phyloP scores from a whole-genome alignment of 2,888 invertebrate species.

The Anthophora plumipes region DNA sequence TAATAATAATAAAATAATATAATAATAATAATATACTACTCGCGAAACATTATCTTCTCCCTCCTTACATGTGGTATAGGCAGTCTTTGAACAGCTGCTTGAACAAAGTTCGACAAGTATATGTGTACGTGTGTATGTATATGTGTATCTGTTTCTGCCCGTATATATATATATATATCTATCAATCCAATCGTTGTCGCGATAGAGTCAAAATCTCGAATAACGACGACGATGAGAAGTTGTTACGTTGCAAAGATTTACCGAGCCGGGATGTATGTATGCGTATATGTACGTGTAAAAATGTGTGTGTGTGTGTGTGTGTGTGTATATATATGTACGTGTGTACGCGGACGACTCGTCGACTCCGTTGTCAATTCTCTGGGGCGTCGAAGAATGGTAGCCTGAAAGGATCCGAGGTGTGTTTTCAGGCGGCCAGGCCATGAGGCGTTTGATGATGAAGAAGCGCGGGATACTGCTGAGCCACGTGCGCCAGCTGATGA shows the following conservation, averaged over 20 bases:
- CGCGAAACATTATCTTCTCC: slow-evolving; percentile 59
- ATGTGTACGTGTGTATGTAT: background rate
- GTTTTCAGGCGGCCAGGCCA: slow-evolving; percentile 81
- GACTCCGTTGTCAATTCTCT: slow-evolving; percentile 61
- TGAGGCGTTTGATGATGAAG: slow-evolving; percentile 82
- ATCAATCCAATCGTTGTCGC: slow-evolving; percentile 40
- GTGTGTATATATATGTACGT: background rate
- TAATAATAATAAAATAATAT: slow-evolving; percentile 60
- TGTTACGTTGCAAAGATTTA: background rate
- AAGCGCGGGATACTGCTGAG: slow-evolving; percentile 78
- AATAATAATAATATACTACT: slow-evolving; percentile 70
- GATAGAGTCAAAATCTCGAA: too few relatives aligned
- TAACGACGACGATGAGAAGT: slow-evolving; percentile 19
- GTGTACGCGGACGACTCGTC: background rate
- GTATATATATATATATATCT: too few relatives aligned
- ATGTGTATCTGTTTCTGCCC: too few relatives aligned
- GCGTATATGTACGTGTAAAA: too few relatives aligned
- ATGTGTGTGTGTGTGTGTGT: too few relatives aligned
- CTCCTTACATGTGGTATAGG: slow-evolving; percentile 57
- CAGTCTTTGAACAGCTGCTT: slow-evolving; percentile 73
- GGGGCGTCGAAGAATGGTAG: slow-evolving; percentile 60
- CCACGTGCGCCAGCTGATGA: slow-evolving; percentile 80
- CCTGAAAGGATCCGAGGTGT: slow-evolving; percentile 7
- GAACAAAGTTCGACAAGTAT: slow-evolving; percentile 56
- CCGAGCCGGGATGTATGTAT: too few relatives aligned